Evolutionary conservation across 2,113 vertebrate species (phyloP), one percentile per base, ranked within the genome.

Genomic region (Acanthochromis polyacanthus): DNA sequence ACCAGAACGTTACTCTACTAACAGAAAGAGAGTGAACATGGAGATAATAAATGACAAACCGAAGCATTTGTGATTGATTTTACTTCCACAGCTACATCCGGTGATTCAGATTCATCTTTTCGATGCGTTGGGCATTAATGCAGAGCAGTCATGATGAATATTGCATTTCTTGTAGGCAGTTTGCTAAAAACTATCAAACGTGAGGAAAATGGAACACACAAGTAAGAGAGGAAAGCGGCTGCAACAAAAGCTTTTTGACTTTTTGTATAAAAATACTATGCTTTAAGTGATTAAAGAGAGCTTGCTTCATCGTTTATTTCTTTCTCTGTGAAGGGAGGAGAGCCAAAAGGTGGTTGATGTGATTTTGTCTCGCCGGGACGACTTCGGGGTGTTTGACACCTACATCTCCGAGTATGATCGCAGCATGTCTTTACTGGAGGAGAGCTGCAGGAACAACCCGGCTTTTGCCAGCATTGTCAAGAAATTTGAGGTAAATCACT

Each of bases 341-440:
- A 95, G 94, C 71, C 97, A 95, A 78, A 95, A 94, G 82, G 94
- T 99, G 75, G 97, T 97, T 3, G 96, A 97, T 65, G 83, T 97
- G 83, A 96, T 99, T 82, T 87, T 99, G 89, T 94, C 94, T n/a
- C 95, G 88, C 51, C 95, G 92, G 66, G 94, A 95, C 45, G 95
- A 92, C 57, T 96, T 99, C 48, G 78, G 87, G n/a, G 93, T 96
- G 82, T 98, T 98, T 40, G 94, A 94, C 17, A 80, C 94, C 50
- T 98, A 96, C 74, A 97, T 99, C 88, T 92, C 91, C 2, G 93
- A 97, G 81, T 99, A 98, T 59, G 98, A 99, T 78, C 95, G 91
- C 86, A 97, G 93, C 93, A 95, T 97, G 93, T 94, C 94, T 66
- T 77, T 98, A 80, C 95, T 99, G 46, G 93, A 96, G 73, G 95